Base-by-base conservation (phyloP, 2,113 vertebrate genomes). In the Pseudopipra pipra region DNA sequence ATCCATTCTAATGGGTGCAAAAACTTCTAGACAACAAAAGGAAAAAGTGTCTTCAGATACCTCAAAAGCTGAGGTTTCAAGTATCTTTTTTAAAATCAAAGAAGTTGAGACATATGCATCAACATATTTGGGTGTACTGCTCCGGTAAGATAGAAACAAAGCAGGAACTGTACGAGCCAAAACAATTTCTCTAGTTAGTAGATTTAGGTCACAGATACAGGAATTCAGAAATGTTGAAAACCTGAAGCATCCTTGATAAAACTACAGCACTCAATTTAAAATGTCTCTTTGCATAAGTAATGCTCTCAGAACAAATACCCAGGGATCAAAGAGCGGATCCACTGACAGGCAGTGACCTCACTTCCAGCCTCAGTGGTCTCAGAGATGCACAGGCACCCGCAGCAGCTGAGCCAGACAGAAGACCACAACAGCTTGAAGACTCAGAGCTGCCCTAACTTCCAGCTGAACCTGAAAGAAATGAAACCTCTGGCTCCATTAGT, bases 181-280 rank as follows among this genome's bases (percentile, higher is more conserved):
- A 90, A 49, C 5, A 20, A 54, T 73, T 76, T 58, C 79, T 77
- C 2, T 14, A 82, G 28, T 17, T 43, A n/a, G 21, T 49, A 67
- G 35, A 78, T 74, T 91, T 62, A 89, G 73, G 84, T 66, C 70
- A 91, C 52, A 92, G 67, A 79, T 28, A 39, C 5, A 85, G 46
- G 72, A 88, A 89, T 71, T 59, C 23, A 43, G 31, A 80, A 43
- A 2, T 13, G 52, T 37, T 80, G 52, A 59, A 67, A 30, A 37
- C 44, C 90, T 68, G 56, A 80, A 66, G 73, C 23, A 66, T 44
- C 43, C 56, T 8, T 18, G 30, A 71, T 51, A 67, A 65, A 63
- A 52, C 31, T 15, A 35, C 39, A 77, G 20, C 19, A 27, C 15
- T n/a, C n/a, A n/a, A 22, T 63, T 78, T 22, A 17, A 81, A 80